phyloP scores from a whole-genome alignment of 2,113 vertebrate species.

The Puffinus mauretanicus region DNA sequence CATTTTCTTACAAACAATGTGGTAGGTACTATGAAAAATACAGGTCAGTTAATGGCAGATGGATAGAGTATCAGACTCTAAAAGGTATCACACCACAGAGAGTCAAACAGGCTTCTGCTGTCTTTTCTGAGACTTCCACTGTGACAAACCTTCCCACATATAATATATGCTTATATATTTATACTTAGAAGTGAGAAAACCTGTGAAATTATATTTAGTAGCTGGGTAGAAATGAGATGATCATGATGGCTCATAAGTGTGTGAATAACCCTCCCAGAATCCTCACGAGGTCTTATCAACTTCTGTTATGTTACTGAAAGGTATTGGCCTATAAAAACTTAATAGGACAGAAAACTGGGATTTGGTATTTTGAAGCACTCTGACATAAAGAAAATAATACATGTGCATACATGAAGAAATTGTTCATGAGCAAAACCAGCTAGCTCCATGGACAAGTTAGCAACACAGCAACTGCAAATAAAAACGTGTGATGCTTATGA shows the following conservation, averaged over 20 bases:
- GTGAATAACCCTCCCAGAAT: not conserved
- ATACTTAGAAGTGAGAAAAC: not conserved
- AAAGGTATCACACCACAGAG: not conserved
- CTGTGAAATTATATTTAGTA: not conserved
- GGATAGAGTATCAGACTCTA: not conserved
- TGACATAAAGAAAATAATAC: not conserved
- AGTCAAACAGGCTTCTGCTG: not conserved
- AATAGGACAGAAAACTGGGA: not conserved
- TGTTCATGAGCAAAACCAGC: not conserved
- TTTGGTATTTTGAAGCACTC: not conserved
- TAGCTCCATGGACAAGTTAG: not conserved
- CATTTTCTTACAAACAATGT: not conserved
- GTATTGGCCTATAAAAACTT: not conserved
- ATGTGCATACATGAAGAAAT: not conserved
- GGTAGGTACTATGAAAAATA: not conserved
- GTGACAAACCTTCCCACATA: not conserved
- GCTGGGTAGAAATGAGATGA: not conserved
- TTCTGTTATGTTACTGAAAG: not conserved
- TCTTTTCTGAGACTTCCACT: not conserved
- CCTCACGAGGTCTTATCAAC: not conserved
- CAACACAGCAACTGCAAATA: not conserved
- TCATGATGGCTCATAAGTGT: not conserved
- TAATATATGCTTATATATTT: too few species aligned
- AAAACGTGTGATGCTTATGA: not conserved
- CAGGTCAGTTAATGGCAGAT: not conserved